Evolutionary conservation across 2,113 vertebrate genomes (phyloP).

Genomic region (pig (Sus scrofa)): T2T-Sscrofa CM000830.6:91036501-91037000

Average conservation of each 20-base stretch:
- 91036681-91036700: slow-evolving; percentile 63
- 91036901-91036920: neutral
- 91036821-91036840: slow-evolving; percentile 56
- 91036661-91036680: slow-evolving; percentile 65
- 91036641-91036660: slow-evolving; percentile 29
- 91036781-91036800: slow-evolving; percentile 55
- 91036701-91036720: slow-evolving; percentile 67
- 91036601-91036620: slow-evolving; percentile 5
- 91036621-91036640: slow-evolving; percentile 39
- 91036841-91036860: slow-evolving; percentile 65
- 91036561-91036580: slow-evolving; percentile 11
- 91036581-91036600: neutral
- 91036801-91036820: slow-evolving; percentile 59
- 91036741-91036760: slow-evolving; percentile 73
- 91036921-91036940: slow-evolving; percentile 30
- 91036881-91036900: neutral
- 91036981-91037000: slow-evolving; percentile 46
- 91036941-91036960: neutral
- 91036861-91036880: slow-evolving; percentile 37
- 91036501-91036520: slow-evolving; percentile 46
- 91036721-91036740: slow-evolving; percentile 50
- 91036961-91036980: slow-evolving; percentile 30
- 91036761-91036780: slow-evolving; percentile 59
- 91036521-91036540: slow-evolving; percentile 50
- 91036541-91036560: slow-evolving; percentile 48